These are phyloP conservation scores for Tolypeutes matacus DNA, from an alignment of 2,797 vertebrate genomes.

Conservation along the genomic window DNA sequence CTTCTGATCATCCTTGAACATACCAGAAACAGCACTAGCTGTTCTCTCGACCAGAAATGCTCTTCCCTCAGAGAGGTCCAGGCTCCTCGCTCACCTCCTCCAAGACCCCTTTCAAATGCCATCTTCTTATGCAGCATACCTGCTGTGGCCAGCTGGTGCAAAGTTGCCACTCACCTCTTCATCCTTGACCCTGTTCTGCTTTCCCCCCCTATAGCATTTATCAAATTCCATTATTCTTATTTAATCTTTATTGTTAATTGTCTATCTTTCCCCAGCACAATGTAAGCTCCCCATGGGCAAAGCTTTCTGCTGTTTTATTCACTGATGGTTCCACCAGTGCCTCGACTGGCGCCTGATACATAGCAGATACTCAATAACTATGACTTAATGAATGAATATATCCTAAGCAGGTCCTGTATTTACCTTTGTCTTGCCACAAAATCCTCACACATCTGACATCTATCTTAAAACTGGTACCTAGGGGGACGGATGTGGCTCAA, in stretches of 20 bases:
- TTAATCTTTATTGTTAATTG: not conserved
- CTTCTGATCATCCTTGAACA: not conserved
- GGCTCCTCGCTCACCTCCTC: not conserved
- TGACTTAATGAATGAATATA: not conserved
- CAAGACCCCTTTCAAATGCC: not conserved
- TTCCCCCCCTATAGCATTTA: not conserved
- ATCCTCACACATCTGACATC: not conserved
- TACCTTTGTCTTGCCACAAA: not conserved
- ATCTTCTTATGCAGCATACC: not conserved
- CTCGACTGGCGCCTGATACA: not conserved
- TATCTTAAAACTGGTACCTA: not conserved
- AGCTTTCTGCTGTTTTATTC: not conserved
- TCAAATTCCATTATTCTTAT: not conserved
- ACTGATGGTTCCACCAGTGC: not conserved
- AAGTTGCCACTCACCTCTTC: not conserved
- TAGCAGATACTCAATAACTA: not conserved
- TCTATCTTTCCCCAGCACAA: not conserved
- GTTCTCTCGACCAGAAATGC: not conserved
- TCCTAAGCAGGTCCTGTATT: not conserved
- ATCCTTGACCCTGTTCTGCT: accelerated
- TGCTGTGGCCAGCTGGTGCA: not conserved
- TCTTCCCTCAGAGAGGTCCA: not conserved
- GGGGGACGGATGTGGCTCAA: too few relatives aligned
- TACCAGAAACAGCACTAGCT: not conserved
- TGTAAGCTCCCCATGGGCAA: not conserved